Evolutionary conservation across 2,113 vertebrate species (phyloP).

Genomic region (Oncorhynchus clarkii): DNA sequence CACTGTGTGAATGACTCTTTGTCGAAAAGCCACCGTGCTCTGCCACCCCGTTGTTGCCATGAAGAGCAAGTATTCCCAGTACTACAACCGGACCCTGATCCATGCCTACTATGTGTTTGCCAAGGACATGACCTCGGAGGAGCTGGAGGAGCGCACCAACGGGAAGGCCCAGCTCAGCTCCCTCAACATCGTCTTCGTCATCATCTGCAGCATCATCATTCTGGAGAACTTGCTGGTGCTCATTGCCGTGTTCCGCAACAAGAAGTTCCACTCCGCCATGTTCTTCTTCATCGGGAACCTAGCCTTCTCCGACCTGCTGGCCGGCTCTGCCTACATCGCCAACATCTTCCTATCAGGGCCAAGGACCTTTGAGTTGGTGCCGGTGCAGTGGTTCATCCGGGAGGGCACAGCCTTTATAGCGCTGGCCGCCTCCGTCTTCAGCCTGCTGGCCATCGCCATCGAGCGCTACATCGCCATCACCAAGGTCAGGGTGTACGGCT

Average conservation of each 20-base stretch:
- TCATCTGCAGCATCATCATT: conserved; percentile 87
- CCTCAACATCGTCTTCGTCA: conserved; percentile 74
- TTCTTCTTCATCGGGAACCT: conserved; percentile 95
- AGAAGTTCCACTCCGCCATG: conserved; percentile 94
- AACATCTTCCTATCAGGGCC: conserved; percentile 86
- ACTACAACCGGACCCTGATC: conserved; percentile 82
- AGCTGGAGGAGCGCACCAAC: conserved; percentile 9
- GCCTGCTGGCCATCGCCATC: conserved; percentile 92
- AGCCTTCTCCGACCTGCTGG: conserved; percentile 89
- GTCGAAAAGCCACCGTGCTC: conserved; percentile 40
- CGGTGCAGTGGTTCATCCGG: conserved; percentile 90
- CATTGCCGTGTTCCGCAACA: conserved; percentile 85
- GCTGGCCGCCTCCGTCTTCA: conserved; percentile 89
- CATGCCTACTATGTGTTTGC: conserved; percentile 80
- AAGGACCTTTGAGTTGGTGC: conserved; percentile 77
- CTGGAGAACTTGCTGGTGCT: conserved; percentile 92
- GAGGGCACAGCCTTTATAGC: conserved; percentile 94
- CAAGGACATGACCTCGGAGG: conserved; percentile 66
- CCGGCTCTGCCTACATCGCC: conserved; percentile 86
- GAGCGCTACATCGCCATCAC: conserved; percentile 92
- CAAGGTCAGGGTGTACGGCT: conserved; percentile 87
- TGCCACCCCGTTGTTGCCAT: conserved; percentile 71
- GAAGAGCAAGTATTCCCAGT: conserved; percentile 85
- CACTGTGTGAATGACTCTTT: conserved; percentile 60
- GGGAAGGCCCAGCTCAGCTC: conserved; percentile 21